Base-by-base conservation (phyloP, 2,113 vertebrate species). In the Patagioenas fasciata region DNA sequence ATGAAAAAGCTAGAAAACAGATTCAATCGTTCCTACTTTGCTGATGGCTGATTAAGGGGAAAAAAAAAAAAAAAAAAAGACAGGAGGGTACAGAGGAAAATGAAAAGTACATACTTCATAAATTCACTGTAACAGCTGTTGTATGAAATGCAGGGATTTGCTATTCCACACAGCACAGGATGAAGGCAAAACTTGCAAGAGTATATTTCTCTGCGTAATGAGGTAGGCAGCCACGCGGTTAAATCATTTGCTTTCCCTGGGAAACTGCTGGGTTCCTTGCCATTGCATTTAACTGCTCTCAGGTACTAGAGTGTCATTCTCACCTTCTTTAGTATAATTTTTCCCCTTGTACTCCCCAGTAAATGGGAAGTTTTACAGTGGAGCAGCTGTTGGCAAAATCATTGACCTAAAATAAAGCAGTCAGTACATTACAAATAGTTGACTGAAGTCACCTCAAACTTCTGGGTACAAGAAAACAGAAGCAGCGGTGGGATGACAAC, bases 161-260 rank as follows among this genome's bases (percentile, higher is more conserved):
- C 71, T 90, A 4, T 89, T 93, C 77, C 77, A 69, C 44, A 48
- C 28, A 62, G 78, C 83, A 50, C 21, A 80, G 75, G 75, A 88
- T 5, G 53, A 85, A 92, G 84, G 93, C 96, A 64, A 80, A 93
- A 67, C 40, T 80, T 47, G 36, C 23, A 51, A 24, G 62, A 51
- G 34, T 15, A 24, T 83, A 85, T 93, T 92, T 88, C 93, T 77
- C 65, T 53, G 24, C 47, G 87, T 92, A 94, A 97, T 94, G 96
- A 97, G 89, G 53, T 9, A 92, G 84, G 96, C 96, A 88, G 62
- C 44, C 95, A 71, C 79, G 95, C 9, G 0, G 24, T 84, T 81
- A 91, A 89, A 94, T 75, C 10, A 86, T 91, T 92, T 90, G 40
- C 96, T 89, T 95, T 94, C 96, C 75, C 10, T 70, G 85, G 93